Base-by-base conservation (phyloP, 1,140 invertebrate genomes). In the Eufriesea mexicana region DNA sequence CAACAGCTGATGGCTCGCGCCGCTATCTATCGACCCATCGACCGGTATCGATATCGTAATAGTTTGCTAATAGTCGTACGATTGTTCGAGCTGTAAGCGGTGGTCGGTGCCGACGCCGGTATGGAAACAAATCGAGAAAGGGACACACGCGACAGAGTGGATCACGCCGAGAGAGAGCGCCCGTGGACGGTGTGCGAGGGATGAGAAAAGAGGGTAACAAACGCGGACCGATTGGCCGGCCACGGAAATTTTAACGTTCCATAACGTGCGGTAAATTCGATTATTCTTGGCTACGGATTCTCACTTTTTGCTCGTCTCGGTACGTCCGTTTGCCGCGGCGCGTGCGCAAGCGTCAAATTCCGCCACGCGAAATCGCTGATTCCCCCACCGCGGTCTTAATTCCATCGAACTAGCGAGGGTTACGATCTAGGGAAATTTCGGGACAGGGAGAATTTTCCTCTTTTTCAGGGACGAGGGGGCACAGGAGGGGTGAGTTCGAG, bases 21-120 rank as follows among this genome's bases (percentile, higher is more conserved):
- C 54, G 62, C 79, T 91, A 88, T 91, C 83, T 89, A 91, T 91
- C 89, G 87, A 91, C 79, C 85, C 76, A 91, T 92, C 89, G 84
- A 57, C 80, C 66, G 78, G 73, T 79, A 90, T 90, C 85, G 86
- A 89, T 88, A 88, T 87, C 89, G 86, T 91, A 91, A 92, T 92
- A 91, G 91, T 91, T 91, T 88, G 83, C 89, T 92, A 92, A 92
- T 92, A 91, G 91, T 86, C 72, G 71, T 77, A 74, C 86, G 88
- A 91, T 92, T 91, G 91, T 92, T 89, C 85, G 84, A 83, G 57
- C 79, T 75, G 75, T 85, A 83, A 86, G 86, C 86, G 78, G 59
- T 78, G 49, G 16, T 14, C 72, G 47, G 54, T 64, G 79, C 68
- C 62, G 20, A 45, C 68, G 35, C 75, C 54, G 59, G 28, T 61